A percentile compares a stretch with the other conserved stretches of the same genome.
Evolutionary conservation across 1,140 invertebrate species (phyloP).

Genomic region (Anastrepha ludens): DNA sequence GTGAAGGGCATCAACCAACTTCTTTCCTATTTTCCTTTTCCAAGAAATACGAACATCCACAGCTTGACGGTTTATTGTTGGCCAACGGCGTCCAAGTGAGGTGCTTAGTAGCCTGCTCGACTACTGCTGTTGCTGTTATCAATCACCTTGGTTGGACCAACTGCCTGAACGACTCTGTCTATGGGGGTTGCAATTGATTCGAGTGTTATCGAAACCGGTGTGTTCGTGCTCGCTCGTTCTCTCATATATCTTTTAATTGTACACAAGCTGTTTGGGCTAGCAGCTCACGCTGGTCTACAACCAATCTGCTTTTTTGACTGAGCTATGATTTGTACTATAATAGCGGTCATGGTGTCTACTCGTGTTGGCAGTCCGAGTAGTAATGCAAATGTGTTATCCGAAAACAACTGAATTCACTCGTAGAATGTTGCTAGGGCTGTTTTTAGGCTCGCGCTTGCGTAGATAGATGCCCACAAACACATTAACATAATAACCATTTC

Average conservation of each 20-base stretch:
- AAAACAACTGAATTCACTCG: not conserved
- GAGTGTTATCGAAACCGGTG: not conserved
- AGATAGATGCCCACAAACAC: not conserved
- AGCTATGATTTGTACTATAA: not conserved
- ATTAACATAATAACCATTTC: not conserved
- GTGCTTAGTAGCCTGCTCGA: too few relatives aligned
- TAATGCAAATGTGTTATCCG: not conserved
- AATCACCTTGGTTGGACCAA: too few relatives aligned
- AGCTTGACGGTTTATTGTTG: not conserved
- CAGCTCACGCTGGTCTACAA: too few relatives aligned
- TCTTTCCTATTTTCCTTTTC: constrained; percentile 13
- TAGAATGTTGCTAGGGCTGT: not conserved
- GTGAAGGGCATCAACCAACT: not conserved
- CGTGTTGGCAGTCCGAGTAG: not conserved
- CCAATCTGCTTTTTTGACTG: too few relatives aligned
- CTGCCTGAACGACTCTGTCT: too few relatives aligned
- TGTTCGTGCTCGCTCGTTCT: not conserved
- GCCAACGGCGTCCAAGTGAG: too few relatives aligned
- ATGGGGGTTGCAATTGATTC: not conserved
- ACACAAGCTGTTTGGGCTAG: too few relatives aligned
- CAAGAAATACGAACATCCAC: not conserved
- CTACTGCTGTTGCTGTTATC: not conserved
- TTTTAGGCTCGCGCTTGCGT: not conserved
- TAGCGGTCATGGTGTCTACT: not conserved
- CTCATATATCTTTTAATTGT: not conserved